Conservation (phyloP, 2,888 invertebrate genomes). For the Keiferia lycopersicella region DNA sequence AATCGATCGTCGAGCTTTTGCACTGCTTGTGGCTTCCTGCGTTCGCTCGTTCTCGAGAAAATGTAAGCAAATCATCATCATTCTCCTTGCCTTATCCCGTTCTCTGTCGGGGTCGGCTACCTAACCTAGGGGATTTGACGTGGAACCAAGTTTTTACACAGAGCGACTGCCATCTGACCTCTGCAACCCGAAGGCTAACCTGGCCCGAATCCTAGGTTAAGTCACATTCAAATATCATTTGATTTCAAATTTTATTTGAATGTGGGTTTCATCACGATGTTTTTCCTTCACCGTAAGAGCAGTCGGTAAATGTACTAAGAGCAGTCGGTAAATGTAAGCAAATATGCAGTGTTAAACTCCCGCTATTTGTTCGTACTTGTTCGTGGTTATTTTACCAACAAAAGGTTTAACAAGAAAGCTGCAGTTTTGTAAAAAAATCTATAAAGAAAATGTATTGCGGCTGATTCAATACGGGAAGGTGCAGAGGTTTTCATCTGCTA, state of each 20-base stretch:
- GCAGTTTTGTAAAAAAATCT: neutral
- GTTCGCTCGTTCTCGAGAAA: slow-evolving; percentile 57
- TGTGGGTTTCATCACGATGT: too few relatives aligned
- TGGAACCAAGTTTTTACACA: too few relatives aligned
- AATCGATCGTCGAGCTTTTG: slow-evolving; percentile 77
- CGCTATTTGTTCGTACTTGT: slow-evolving; percentile 31
- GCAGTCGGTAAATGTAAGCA: slow-evolving; percentile 56
- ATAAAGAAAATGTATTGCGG: slow-evolving; percentile 3
- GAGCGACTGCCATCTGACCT: too few relatives aligned
- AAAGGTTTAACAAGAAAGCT: neutral
- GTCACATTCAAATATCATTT: too few relatives aligned
- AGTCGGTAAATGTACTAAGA: too few relatives aligned
- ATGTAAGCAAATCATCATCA: slow-evolving; percentile 58
- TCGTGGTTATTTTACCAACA: slow-evolving; percentile 16
- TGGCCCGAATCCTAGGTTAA: too few relatives aligned
- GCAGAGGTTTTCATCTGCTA: slow-evolving; percentile 48
- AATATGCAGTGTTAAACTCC: slow-evolving; percentile 46
- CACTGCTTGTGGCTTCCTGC: slow-evolving; percentile 72
- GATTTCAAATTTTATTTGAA: too few relatives aligned
- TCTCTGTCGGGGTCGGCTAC: too few relatives aligned
- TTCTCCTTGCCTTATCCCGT: too few relatives aligned
- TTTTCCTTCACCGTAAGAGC: too few relatives aligned
- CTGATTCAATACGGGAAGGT: slow-evolving; percentile 29
- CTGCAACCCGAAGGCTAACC: too few relatives aligned
- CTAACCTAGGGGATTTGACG: too few relatives aligned